phyloP scores from a whole-genome alignment of 2,888 invertebrate species.

The Heliconius charithonia region DNA sequence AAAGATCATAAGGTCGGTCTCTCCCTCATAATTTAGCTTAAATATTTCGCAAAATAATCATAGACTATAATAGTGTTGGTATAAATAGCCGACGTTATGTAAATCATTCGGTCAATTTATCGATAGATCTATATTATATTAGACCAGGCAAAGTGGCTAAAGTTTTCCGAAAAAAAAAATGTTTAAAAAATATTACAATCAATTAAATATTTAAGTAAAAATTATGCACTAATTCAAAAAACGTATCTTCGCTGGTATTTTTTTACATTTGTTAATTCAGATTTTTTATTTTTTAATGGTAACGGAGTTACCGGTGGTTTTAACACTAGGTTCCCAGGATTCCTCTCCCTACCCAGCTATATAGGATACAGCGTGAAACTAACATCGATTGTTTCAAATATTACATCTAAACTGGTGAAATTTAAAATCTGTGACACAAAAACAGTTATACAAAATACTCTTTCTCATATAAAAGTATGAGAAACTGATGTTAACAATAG shows the following conservation, averaged over 20 bases:
- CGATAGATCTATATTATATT: conserved; percentile 8
- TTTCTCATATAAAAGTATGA: conserved; percentile 30
- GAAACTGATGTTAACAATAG: conserved; percentile 27
- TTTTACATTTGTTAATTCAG: no score
- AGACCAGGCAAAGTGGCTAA: background rate
- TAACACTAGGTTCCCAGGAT: background rate
- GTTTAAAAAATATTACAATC: background rate
- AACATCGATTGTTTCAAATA: background rate
- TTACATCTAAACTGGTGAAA: background rate
- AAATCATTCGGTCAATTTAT: conserved; percentile 36
- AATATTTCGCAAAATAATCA: conserved; percentile 48
- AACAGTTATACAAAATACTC: conserved; percentile 3
- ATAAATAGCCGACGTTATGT: conserved; percentile 41
- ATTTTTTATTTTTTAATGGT: no score
- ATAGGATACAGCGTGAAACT: background rate
- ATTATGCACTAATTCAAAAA: no score
- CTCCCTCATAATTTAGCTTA: conserved; percentile 45
- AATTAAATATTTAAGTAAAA: background rate
- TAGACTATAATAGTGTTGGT: conserved; percentile 39
- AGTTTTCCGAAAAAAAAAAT: background rate
- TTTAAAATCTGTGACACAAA: background rate
- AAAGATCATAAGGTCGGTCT: conserved; percentile 26
- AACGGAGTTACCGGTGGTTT: background rate
- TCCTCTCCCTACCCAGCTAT: background rate
- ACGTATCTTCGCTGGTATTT: no score